phyloP scores from a whole-genome alignment of 2,888 invertebrate species.

The Polydrusus cervinus region DNA sequence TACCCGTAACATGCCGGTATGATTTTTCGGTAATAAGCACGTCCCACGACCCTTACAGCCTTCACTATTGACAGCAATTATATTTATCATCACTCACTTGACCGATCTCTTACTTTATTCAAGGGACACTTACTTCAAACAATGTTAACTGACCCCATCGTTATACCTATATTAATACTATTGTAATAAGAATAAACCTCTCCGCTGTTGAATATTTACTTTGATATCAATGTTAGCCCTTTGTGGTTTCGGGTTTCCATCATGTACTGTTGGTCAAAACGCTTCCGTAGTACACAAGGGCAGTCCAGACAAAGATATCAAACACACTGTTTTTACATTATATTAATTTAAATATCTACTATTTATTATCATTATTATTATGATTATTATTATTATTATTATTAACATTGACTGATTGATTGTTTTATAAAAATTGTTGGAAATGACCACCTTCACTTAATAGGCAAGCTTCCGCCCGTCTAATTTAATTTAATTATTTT shows the following conservation, averaged over 20 bases:
- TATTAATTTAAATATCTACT: no score
- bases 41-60: slow-evolving; percentile 55
- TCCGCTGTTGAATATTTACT: slow-evolving; percentile 28
- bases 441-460: no score
- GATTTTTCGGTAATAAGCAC: slow-evolving; percentile 67
- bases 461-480: no score
- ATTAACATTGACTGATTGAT: no score
- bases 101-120: slow-evolving; percentile 56
- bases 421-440: no score
- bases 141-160: slow-evolving; percentile 21
- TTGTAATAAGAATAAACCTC: slow-evolving; percentile 34
- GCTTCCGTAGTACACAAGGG: neutral
- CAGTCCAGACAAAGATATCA: neutral
- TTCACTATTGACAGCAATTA: slow-evolving; percentile 62
- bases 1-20: slow-evolving; percentile 64
- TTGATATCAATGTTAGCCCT: slow-evolving; percentile 29
- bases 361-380: no score
- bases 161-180: slow-evolving; percentile 40
- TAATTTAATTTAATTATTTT: no score
- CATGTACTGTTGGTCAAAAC: neutral
- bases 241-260: slow-evolving; percentile 20
- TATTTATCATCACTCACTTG: slow-evolving; percentile 61
- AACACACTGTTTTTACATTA: no score
- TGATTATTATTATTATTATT: no score
- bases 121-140: slow-evolving; percentile 36